phyloP scores from a whole-genome alignment of 1,140 invertebrate genomes.

The Glossosoma conforme region DNA sequence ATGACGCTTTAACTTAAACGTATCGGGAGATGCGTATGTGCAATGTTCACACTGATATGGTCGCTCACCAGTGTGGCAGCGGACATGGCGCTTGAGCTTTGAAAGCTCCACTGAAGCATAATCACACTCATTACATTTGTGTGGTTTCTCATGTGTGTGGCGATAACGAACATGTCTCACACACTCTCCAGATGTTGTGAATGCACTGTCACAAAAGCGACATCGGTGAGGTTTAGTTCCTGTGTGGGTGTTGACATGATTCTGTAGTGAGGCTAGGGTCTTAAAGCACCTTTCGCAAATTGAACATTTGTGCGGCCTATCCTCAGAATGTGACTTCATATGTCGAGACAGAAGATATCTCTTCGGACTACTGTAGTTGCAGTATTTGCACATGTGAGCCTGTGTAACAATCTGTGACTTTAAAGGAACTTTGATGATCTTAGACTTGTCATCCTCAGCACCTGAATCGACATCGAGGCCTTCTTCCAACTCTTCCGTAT shows the following conservation, averaged over 20 bases:
- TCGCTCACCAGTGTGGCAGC: conserved; percentile 85
- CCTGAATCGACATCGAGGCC: conserved; percentile 54
- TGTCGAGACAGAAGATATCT: conserved; percentile 86
- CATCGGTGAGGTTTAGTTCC: conserved; percentile 93
- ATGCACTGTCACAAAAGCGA: conserved; percentile 87
- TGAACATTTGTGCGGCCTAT: conserved; percentile 89
- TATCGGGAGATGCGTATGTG: conserved; percentile 96
- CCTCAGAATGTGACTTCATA: conserved; percentile 94
- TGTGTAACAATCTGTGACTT: conserved; percentile 65
- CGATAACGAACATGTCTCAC: conserved; percentile 88
- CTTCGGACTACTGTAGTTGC: conserved; percentile 85
- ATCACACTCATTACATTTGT: conserved; percentile 91
- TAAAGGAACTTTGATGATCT: conserved; percentile 60
- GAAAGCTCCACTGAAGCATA: conserved; percentile 93
- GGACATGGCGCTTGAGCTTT: conserved; percentile 87
- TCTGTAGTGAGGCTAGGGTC: conserved; percentile 86
- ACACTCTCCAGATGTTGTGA: conserved; percentile 93
- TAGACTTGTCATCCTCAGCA: conserved; percentile 66
- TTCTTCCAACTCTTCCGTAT: conserved; percentile 51
- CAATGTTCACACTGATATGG: conserved; percentile 91
- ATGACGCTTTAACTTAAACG: conserved; percentile 94
- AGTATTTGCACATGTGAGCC: conserved; percentile 82
- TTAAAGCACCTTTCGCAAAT: conserved; percentile 95
- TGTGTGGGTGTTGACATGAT: conserved; percentile 95
- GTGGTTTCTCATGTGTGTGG: conserved; percentile 93